Evolutionary conservation across 2,888 invertebrate species (phyloP).

Genomic region (Panzeria rudis): DNA sequence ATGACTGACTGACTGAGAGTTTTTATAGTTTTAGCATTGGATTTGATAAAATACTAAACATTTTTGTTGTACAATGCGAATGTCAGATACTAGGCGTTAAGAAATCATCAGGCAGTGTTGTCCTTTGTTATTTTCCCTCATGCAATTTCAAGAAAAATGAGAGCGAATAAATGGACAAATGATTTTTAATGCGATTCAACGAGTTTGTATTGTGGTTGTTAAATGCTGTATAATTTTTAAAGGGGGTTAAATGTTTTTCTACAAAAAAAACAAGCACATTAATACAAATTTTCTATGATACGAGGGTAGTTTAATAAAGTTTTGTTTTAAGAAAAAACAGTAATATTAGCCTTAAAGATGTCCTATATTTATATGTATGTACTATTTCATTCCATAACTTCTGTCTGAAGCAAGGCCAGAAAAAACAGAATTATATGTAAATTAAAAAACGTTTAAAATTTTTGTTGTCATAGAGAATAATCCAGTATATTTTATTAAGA

Average conservation of each 20-base stretch:
- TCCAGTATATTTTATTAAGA: no score
- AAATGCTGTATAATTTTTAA: slow-evolving; percentile 17
- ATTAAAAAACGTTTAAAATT: no score
- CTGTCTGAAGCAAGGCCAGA: no score
- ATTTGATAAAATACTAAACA: slow-evolving; percentile 73
- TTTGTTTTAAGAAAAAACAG: no score
- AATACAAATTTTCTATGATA: neutral
- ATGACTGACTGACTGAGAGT: slow-evolving; percentile 15
- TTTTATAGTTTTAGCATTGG: slow-evolving; percentile 38
- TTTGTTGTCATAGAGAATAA: no score
- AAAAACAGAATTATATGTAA: no score
- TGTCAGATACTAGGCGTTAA: slow-evolving; percentile 80
- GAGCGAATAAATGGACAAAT: neutral
- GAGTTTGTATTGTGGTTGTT: slow-evolving; percentile 25
- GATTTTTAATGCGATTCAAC: neutral
- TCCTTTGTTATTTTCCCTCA: neutral
- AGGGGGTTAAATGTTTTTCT: slow-evolving; percentile 7
- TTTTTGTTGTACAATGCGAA: slow-evolving; percentile 80
- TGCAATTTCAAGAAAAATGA: slow-evolving; percentile 1
- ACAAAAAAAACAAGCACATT: neutral
- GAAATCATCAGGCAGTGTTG: slow-evolving; percentile 73
- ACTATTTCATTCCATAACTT: no score
- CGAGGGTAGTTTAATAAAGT: neutral
- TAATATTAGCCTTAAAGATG: no score
- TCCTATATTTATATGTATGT: no score